Evolutionary conservation across 2,797 vertebrate species (phyloP).

Genomic region (Pipistrellus nathusii): DNA sequence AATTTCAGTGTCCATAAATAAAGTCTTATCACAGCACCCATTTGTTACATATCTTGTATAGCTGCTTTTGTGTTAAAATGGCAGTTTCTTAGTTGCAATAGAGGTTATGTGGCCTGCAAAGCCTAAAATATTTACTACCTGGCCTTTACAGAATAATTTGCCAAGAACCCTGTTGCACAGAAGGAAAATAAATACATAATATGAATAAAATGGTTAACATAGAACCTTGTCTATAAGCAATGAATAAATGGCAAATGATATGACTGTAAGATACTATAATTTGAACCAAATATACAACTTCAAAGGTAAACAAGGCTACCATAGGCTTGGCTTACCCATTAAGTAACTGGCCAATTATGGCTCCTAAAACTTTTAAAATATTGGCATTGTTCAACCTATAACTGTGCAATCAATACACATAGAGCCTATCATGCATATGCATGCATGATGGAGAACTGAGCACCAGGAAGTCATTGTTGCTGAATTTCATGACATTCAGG

Average conservation of each 20-base stretch:
- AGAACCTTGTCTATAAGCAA: background rate
- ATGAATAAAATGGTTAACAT: conserved; percentile 1
- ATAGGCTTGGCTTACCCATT: background rate
- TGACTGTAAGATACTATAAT: background rate
- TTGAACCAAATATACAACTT: conserved; percentile 36
- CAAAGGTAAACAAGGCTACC: background rate
- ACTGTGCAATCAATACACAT: background rate
- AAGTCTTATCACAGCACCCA: background rate
- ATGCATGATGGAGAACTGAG: background rate
- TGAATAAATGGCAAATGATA: background rate
- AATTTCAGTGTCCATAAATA: conserved; percentile 25
- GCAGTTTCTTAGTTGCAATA: background rate
- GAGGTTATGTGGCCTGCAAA: background rate
- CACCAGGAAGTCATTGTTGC: background rate
- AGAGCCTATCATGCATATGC: fast-evolving
- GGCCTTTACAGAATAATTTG: background rate
- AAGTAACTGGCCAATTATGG: background rate
- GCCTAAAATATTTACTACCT: conserved; percentile 18
- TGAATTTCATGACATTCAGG: background rate
- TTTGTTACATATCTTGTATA: background rate
- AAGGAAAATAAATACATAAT: conserved; percentile 38
- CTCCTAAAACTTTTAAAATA: background rate
- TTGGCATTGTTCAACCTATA: background rate
- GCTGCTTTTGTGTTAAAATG: conserved; percentile 29
- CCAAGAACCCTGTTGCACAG: background rate